These are phyloP conservation scores for Calliopsis andreniformis DNA, from an alignment of 1,140 invertebrate species.

Conservation along the genomic window DNA sequence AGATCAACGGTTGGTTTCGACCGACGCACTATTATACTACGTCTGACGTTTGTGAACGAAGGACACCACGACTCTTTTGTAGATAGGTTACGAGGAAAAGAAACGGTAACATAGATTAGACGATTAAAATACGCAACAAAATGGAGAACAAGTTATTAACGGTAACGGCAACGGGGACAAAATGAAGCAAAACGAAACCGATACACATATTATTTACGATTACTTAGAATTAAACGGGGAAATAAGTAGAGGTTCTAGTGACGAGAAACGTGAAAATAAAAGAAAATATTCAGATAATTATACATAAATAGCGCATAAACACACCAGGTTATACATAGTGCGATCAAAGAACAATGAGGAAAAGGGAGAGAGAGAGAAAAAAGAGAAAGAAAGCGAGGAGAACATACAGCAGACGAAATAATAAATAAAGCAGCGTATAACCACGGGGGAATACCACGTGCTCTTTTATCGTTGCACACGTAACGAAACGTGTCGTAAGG, in stretches of 20 bases:
- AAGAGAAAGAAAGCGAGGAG: conserved; percentile 2
- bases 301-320: conserved; percentile 53
- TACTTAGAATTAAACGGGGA: conserved; percentile 76
- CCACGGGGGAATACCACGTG: not conserved
- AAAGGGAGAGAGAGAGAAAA: not conserved
- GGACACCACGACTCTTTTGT: conserved; percentile 54
- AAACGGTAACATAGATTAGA: conserved; percentile 56
- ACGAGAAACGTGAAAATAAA: conserved; percentile 58
- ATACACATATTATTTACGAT: conserved; percentile 80
- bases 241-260: conserved; percentile 76
- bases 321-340: conserved; percentile 64
- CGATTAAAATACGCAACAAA: conserved; percentile 59
- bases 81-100: conserved; percentile 56
- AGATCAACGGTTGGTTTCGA: conserved; percentile 53
- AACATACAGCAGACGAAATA: conserved; percentile 19
- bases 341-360: conserved; percentile 52
- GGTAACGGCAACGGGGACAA: conserved; percentile 44
- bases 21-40: conserved; percentile 37
- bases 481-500: not conserved
- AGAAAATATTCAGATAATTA: conserved; percentile 54
- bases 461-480: conserved; percentile 13
- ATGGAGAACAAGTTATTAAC: conserved; percentile 7
- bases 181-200: conserved; percentile 49
- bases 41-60: conserved; percentile 38
- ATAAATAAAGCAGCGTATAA: conserved; percentile 2